Base-by-base conservation (phyloP, 2,797 vertebrate genomes). In the Thunnus albacares region DNA sequence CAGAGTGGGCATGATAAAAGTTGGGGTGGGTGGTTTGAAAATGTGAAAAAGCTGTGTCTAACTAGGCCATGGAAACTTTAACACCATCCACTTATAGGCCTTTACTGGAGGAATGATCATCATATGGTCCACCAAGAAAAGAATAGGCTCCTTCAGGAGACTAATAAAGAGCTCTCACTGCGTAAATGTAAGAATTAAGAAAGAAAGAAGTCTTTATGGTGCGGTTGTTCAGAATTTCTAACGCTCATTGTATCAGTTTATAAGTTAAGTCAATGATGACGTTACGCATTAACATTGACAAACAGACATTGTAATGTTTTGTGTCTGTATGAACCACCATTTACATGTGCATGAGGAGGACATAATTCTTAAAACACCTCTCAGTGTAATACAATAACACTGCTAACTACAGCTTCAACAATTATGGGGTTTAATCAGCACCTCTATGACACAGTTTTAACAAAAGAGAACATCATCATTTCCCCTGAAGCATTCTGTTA, bases 1-100 rank as follows among this genome's bases (percentile, higher is more conserved):
- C 41, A 28, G 30, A 59, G n/a, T 9, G 35, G 49, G 60, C 43
- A 84, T 79, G 80, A 78, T 87, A 77, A 77, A 87, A 77, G 60
- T 66, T n/a, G 4, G 28, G 26, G 51, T 80, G 53, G 74, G 63
- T 73, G 74, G 63, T 73, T 64, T 80, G 51, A 72, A 79, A 82
- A 90, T 80, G 71, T 72, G 49, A 71, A 84, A 81, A 82, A 58
- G 47, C 72, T 86, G 74, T 62, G 20, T 79, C 38, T 71, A 81
- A 84, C 70, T 61, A 61, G 70, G 61, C 76, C 62, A 64, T 5
- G 58, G 75, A 84, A 84, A 80, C 66, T 76, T 68, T 75, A 81
- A 83, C 47, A 66, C 47, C 60, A 71, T 84, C 43, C 58, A 82
- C 62, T 80, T 63, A 62, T 4, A 30, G 14, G 53, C 28, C 51